These are phyloP conservation scores for Garra rufa DNA, from an alignment of 2,113 vertebrate species.

Conservation along the genomic window DNA sequence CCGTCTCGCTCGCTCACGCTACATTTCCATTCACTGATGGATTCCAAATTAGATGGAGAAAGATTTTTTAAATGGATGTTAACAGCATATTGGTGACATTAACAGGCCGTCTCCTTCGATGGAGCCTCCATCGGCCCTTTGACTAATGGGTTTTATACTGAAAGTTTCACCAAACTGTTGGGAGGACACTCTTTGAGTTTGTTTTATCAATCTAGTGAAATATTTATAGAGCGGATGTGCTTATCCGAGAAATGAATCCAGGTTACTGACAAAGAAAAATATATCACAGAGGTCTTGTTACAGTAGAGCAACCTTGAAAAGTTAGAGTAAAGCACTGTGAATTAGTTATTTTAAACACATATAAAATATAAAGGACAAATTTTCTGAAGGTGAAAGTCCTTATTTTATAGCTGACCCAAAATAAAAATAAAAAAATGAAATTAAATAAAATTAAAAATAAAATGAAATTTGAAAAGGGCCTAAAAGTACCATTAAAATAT, in stretches of 20 bases:
- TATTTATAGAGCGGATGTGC: background rate
- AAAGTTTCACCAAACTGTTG: constrained; percentile 3
- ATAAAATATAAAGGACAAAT: background rate
- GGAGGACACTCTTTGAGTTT: background rate
- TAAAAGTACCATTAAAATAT: too few species aligned
- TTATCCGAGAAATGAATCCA: background rate
- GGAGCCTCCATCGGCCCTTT: background rate
- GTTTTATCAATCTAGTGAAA: background rate
- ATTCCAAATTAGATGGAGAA: constrained; percentile 24
- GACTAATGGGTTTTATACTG: constrained; percentile 15
- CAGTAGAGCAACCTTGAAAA: background rate
- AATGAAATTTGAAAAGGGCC: too few species aligned
- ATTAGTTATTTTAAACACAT: background rate
- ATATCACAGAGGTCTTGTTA: background rate
- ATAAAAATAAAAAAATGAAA: background rate
- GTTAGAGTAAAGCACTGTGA: background rate
- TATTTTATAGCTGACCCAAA: background rate
- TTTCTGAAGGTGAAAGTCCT: background rate
- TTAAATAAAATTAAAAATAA: too few species aligned
- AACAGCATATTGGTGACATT: constrained; percentile 25
- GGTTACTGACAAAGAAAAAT: background rate
- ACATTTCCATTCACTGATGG: constrained; percentile 22
- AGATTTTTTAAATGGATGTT: constrained; percentile 31
- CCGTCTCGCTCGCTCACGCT: background rate
- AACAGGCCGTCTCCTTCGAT: constrained; percentile 17